Evolutionary conservation across 2,888 invertebrate species (phyloP).

Genomic region (Metopia argyrocephala): DNA sequence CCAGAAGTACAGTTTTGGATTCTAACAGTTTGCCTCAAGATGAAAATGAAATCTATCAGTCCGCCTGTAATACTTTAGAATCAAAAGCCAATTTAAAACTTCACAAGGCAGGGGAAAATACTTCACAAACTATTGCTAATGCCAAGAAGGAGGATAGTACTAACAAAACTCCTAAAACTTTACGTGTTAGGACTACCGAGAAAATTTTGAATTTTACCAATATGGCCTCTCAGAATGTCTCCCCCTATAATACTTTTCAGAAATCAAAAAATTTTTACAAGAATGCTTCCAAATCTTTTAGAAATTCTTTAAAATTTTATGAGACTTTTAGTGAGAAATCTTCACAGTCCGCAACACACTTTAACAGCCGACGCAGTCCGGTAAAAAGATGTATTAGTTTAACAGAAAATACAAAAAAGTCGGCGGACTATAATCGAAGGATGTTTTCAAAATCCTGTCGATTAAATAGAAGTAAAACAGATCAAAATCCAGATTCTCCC

Average conservation of each 20-base stretch:
- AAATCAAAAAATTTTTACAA: constrained; percentile 50
- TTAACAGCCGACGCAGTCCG: neutral
- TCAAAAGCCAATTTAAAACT: constrained; percentile 32
- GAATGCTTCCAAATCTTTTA: constrained; percentile 56
- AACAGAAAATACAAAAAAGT: constrained; percentile 14
- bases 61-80: constrained; percentile 43
- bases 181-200: constrained; percentile 25
- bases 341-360: neutral
- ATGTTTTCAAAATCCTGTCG: constrained; percentile 27
- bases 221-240: constrained; percentile 36
- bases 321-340: constrained; percentile 50
- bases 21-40: neutral
- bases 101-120: neutral
- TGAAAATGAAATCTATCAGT: neutral
- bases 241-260: constrained; percentile 36
- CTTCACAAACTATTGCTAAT: neutral
- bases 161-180: constrained; percentile 36
- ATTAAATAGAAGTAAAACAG: neutral
- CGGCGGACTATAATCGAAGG: constrained; percentile 4
- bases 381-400: constrained; percentile 33
- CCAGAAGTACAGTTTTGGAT: neutral
- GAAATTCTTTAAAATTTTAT: constrained; percentile 52
- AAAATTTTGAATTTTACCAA: constrained; percentile 28
- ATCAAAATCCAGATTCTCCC: constrained; percentile 18
- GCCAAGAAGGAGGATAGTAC: neutral